Percentiles rank a stretch among this genome's conserved stretches.
phyloP scores from a whole-genome alignment of 1,140 invertebrate genomes.

The Andrena cerasifolii region DNA sequence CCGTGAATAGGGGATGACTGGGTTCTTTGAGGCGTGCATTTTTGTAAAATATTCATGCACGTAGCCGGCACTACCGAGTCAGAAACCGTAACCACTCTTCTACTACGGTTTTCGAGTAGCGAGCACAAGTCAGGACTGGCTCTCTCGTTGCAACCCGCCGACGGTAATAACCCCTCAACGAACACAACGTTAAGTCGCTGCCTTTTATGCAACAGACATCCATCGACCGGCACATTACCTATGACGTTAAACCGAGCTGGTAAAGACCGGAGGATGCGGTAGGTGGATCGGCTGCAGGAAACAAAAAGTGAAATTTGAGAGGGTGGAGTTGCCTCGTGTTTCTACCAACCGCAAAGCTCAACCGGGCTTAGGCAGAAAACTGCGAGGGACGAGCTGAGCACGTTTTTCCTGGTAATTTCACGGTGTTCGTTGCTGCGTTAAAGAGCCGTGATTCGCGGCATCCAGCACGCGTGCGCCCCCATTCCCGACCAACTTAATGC shows the following conservation, averaged over 20 bases:
- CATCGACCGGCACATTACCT: slow-evolving; percentile 12
- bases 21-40: slow-evolving; percentile 58
- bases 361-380: neutral
- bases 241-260: slow-evolving; percentile 34
- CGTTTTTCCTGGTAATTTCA: slow-evolving; percentile 45
- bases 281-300: slow-evolving; percentile 45
- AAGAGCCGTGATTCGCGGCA: slow-evolving; percentile 17
- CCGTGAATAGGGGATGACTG: slow-evolving; percentile 60
- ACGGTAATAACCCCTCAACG: slow-evolving; percentile 10
- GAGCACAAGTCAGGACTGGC: slow-evolving; percentile 35
- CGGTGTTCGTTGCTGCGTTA: slow-evolving; percentile 23
- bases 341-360: slow-evolving; percentile 19
- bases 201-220: slow-evolving; percentile 7
- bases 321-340: slow-evolving; percentile 2
- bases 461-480: neutral
- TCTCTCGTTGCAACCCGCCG: slow-evolving; percentile 2
- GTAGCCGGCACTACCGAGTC: slow-evolving; percentile 24
- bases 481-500: slow-evolving; percentile 15
- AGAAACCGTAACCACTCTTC: slow-evolving; percentile 50
- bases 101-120: slow-evolving; percentile 33
- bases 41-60: slow-evolving; percentile 66
- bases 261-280: slow-evolving; percentile 9
- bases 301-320: slow-evolving; percentile 10
- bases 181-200: neutral
- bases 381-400: neutral